Evolutionary conservation across 2,113 vertebrate genomes (phyloP), one percentile per base, ranked within the genome.

Genomic region (Apodemus sylvaticus): DNA sequence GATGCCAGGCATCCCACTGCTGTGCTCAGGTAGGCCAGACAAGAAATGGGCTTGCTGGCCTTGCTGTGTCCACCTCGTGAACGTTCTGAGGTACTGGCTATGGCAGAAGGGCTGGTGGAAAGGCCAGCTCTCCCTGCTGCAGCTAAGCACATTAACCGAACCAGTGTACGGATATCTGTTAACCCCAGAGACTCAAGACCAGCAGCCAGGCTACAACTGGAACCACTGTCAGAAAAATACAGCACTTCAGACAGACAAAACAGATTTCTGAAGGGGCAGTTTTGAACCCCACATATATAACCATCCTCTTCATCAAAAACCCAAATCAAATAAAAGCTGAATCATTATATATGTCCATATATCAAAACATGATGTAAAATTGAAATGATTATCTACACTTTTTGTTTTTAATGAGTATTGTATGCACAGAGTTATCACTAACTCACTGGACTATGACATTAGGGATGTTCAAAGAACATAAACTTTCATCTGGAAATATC

Each of bases 1-100:
- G 99, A 99, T 31, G 99, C 99, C 96, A 99, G 98, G 93, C 99
- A 99, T 92, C 99, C 99, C 91, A 99, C 99, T 0, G 99, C 99
- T 0, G 99, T 99, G 98, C 99, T 99, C 95, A 99, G 98, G 94
- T 99, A 99, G 20, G 99, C 99, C 91, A 99, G 98, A 82, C 99
- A 99, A 79, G 99, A 99, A 94, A 99, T 99, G 93, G 99, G 99
- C 89, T 99, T 99, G 98, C 98, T 99, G 60, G 99, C 98, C 97
- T 99, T 99, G 98, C 98, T 98, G 93, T 99, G 98, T 1, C 99
- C 98, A 36, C 98, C 98, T 10, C 99, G 99, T 0, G 99, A 98
- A 53, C 99, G 98, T 78, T 99, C 99, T 0, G 98, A 55, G 9
- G 98, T 97, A 11, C 98, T 98, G 0, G 98, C 97, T 11, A 95